Conservation (phyloP, 2,797 vertebrate species). For the Malurus leucopterus region DNA sequence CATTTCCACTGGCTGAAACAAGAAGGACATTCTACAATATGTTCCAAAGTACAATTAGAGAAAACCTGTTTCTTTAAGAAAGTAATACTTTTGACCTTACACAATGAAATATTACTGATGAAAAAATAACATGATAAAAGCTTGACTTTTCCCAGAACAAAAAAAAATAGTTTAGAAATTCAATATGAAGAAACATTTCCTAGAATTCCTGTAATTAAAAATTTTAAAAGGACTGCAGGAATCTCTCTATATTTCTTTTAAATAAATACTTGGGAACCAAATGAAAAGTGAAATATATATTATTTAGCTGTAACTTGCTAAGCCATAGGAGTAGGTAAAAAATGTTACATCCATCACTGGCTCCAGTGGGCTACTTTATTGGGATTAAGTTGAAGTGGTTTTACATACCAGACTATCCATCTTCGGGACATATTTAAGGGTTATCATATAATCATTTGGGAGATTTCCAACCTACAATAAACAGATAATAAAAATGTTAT, state of each 20-base stretch:
- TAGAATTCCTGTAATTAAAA: not conserved
- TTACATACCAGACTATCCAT: slow-evolving; percentile 78
- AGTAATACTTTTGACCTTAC: not conserved
- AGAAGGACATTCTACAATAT: not conserved
- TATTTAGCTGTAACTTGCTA: not conserved
- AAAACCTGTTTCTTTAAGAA: not conserved
- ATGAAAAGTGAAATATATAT: not conserved
- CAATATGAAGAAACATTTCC: not conserved
- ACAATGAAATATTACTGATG: not conserved
- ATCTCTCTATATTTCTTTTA: not conserved
- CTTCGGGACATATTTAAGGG: slow-evolving; percentile 77
- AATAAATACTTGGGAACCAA: not conserved
- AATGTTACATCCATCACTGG: not conserved
- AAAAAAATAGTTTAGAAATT: not conserved
- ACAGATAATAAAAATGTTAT: slow-evolving; percentile 7
- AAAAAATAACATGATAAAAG: not conserved
- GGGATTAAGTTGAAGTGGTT: slow-evolving; percentile 16
- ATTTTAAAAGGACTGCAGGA: not conserved
- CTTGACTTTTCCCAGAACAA: not conserved
- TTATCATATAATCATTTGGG: slow-evolving; percentile 80
- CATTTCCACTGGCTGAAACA: not conserved
- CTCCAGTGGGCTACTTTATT: not conserved
- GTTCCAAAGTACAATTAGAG: not conserved
- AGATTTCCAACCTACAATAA: slow-evolving; percentile 79
- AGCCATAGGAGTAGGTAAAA: not conserved